A percentile compares a stretch with the other conserved stretches of the same genome.
Conservation (phyloP, 2,888 invertebrate species). For the Ashinkailepas kermadecensis region DNA sequence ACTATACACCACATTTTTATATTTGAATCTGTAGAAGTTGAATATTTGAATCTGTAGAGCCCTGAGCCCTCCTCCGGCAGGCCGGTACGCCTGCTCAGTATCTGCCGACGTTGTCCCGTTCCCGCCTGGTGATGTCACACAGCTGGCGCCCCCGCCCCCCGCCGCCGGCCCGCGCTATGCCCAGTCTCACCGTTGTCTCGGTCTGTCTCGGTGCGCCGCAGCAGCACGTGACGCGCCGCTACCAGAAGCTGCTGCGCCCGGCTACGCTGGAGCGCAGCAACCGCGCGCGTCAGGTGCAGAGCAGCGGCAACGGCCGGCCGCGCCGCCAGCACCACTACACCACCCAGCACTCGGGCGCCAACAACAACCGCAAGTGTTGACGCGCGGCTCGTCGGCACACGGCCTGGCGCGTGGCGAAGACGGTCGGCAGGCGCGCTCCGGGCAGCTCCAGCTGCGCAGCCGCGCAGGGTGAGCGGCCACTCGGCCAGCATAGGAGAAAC, state of each 20-base stretch:
- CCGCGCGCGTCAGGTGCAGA: constrained; percentile 50
- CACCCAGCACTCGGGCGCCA: constrained; percentile 50
- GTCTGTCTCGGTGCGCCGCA: neutral
- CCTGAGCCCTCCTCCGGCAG: no score
- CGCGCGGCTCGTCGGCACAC: neutral
- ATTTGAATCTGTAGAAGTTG: no score
- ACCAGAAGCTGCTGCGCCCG: constrained; percentile 11
- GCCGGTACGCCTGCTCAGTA: no score
- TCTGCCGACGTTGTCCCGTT: no score
- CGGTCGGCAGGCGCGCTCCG: neutral
- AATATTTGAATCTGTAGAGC: no score
- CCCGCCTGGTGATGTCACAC: neutral
- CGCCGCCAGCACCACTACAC: constrained; percentile 38
- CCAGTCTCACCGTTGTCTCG: neutral
- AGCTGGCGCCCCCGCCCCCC: neutral
- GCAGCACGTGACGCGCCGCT: constrained; percentile 17
- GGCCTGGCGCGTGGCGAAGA: neutral
- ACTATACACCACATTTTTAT: no score
- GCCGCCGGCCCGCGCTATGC: neutral
- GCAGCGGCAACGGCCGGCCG: constrained; percentile 48
- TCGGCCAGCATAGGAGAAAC: neutral
- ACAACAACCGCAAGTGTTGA: constrained; percentile 56
- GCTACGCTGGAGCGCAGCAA: constrained; percentile 48
- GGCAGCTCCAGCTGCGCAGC: neutral
- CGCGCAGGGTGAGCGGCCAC: neutral